phyloP scores from a whole-genome alignment of 2,797 vertebrate genomes.

The Allobates femoralis region DNA sequence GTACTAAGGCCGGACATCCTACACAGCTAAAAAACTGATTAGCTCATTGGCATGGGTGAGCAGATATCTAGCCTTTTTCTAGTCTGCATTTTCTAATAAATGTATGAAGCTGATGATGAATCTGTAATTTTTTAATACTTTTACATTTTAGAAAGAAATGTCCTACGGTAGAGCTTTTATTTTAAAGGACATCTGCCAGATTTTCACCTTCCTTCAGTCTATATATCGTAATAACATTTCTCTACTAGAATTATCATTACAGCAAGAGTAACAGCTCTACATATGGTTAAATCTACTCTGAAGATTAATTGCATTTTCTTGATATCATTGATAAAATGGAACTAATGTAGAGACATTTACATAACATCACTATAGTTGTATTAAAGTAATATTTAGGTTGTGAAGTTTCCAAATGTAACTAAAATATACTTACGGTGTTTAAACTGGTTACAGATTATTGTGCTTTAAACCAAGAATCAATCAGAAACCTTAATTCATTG shows the following conservation, averaged over 20 bases:
- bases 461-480: too few relatives aligned
- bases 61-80: not conserved
- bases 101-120: too few relatives aligned
- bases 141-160: not conserved
- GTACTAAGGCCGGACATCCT: not conserved
- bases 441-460: not conserved
- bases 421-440: conserved; percentile 31
- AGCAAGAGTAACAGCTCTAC: conserved; percentile 30
- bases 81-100: too few relatives aligned
- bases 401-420: conserved; percentile 4
- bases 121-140: not conserved
- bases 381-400: conserved; percentile 30
- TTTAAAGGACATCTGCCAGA: not conserved
- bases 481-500: too few relatives aligned
- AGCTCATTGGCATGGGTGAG: not conserved
- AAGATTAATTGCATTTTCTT: conserved; percentile 49
- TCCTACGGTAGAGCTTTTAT: too few relatives aligned
- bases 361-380: not conserved
- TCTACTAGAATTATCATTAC: conserved; percentile 20
- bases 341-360: not conserved
- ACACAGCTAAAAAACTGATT: not conserved
- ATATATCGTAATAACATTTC: not conserved
- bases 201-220: not conserved
- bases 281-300: conserved; percentile 25
- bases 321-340: conserved; percentile 7